Base-by-base conservation (phyloP, 2,113 vertebrate species). In the Stegastes partitus region DNA sequence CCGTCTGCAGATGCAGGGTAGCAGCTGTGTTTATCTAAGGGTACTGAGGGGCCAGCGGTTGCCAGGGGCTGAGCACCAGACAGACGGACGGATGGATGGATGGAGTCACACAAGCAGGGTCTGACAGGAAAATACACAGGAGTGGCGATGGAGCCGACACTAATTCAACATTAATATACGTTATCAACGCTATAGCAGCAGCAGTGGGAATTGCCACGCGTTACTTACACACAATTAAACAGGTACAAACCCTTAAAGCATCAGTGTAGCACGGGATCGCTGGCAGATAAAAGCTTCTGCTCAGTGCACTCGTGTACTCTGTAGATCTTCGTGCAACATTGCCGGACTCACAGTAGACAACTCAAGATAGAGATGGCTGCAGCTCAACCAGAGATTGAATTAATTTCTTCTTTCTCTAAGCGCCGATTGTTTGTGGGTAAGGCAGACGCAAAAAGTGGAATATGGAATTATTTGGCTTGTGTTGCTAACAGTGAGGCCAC, bases 1-100 rank as follows among this genome's bases (percentile, higher is more conserved):
- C 1, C 11, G 63, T 76, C 57, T 63, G 73, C 77, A 72, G 79
- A 80, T 72, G 61, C 79, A 55, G 81, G 83, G 76, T 56, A 86
- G 88, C 86, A 91, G 76, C 89, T 89, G 90, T 77, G 72, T 81
- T 90, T 89, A 76, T 74, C 70, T 63, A 28, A 87, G 63, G 83
- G 64, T 68, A 68, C 63, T 2, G 47, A 47, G 79, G 70, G 85
- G 87, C 68, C 57, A 58, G 56, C 11, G 42, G 87, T 90, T 91
- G 87, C 89, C 88, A 92, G 76, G 91, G 87, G 87, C 86, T 50
- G 39, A 59, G 68, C 54, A n/a, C 16, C 56, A 45, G 54, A 62
- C 69, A 61, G 79, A 69, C 19, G 26, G 51, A 59, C 8, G 26
- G 61, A 54, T 26, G 5, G 57, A 79, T 49, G 10, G 47, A 73